Conservation (phyloP, 2,113 vertebrate species). For the Emydura subglobosa region DNA sequence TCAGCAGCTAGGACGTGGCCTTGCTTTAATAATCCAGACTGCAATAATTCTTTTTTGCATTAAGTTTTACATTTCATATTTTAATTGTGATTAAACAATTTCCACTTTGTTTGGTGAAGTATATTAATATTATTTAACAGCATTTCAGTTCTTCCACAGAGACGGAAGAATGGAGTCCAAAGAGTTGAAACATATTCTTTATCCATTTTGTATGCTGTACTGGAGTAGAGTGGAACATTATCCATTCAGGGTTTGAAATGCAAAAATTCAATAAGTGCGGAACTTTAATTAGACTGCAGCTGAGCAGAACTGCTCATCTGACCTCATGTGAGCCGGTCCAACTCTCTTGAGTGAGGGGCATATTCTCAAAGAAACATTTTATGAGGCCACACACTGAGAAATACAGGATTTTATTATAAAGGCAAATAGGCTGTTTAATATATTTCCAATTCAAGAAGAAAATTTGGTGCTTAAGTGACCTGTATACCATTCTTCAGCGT, state of each 20-base stretch:
- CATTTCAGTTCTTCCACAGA: neutral
- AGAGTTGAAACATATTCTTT: neutral
- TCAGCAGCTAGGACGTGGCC: neutral
- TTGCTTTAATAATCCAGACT: neutral
- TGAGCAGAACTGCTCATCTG: slow-evolving; percentile 55
- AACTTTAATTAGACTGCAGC: slow-evolving; percentile 58
- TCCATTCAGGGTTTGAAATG: slow-evolving; percentile 6
- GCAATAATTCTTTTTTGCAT: neutral
- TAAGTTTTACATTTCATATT: neutral
- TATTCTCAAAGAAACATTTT: slow-evolving; percentile 60
- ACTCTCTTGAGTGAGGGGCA: slow-evolving; percentile 42
- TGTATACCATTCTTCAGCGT: neutral
- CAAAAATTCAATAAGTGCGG: slow-evolving; percentile 40
- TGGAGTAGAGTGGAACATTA: neutral
- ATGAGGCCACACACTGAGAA: slow-evolving; percentile 36
- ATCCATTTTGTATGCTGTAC: neutral
- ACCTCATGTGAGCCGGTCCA: slow-evolving; percentile 53
- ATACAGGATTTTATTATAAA: slow-evolving; percentile 46
- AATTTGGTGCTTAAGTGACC: slow-evolving; percentile 32
- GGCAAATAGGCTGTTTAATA: slow-evolving; percentile 61
- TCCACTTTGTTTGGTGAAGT: neutral
- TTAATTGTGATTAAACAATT: neutral
- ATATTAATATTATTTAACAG: neutral
- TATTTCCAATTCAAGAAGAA: slow-evolving; percentile 47
- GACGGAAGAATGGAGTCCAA: neutral